These are phyloP conservation scores for Deladenus siricidicola DNA, from an alignment of 2,888 invertebrate genomes.

Conservation along the genomic window DNA sequence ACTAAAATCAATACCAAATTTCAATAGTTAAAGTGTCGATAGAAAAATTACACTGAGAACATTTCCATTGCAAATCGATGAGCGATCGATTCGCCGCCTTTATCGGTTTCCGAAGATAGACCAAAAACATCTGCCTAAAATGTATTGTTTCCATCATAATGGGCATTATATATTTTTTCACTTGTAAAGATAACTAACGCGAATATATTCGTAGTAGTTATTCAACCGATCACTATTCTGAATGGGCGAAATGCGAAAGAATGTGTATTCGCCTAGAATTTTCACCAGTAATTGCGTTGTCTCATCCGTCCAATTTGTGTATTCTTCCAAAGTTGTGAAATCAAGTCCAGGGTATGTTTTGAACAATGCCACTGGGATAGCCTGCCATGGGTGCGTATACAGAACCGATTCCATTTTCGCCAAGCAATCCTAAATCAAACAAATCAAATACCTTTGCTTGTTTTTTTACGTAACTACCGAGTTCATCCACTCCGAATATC, in stretches of 20 bases:
- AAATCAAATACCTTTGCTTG: neutral
- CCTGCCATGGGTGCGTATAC: constrained; percentile 18
- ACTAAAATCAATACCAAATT: neutral
- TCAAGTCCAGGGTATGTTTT: constrained; percentile 2
- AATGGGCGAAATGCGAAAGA: constrained; percentile 8
- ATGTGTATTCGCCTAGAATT: constrained; percentile 13
- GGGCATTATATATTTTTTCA: neutral
- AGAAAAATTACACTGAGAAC: neutral
- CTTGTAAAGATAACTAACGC: constrained; percentile 6
- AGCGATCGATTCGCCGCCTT: constrained; percentile 9
- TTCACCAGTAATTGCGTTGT: neutral
- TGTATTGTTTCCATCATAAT: neutral
- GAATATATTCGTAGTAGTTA: constrained; percentile 12
- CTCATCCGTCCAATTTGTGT: constrained; percentile 6
- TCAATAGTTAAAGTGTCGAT: neutral
- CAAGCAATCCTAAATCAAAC: constrained; percentile 14
- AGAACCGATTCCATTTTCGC: constrained; percentile 13
- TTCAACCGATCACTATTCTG: constrained; percentile 4
- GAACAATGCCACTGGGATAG: constrained; percentile 16
- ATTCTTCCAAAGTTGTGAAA: neutral
- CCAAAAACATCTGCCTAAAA: constrained; percentile 14
- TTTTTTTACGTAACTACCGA: constrained; percentile 2
- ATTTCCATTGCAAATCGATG: constrained; percentile 7
- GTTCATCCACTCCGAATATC: constrained; percentile 11
- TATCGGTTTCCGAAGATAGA: neutral